phyloP scores from a whole-genome alignment of 53 echinoderm and acorn worm genomes.

The Glandiceps talaboti region DNA sequence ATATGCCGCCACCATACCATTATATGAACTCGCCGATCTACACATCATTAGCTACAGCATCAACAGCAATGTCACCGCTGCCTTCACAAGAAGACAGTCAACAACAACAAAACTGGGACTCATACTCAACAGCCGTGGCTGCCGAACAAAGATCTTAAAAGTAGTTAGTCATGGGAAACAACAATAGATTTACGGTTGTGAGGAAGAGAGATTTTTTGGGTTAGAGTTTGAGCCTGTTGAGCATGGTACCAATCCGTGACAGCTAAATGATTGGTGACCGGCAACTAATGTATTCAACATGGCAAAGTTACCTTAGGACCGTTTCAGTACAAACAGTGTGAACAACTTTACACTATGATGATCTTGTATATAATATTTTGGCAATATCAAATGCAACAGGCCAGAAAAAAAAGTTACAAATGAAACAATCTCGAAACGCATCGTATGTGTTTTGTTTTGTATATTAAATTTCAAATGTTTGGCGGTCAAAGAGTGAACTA shows the following conservation, averaged over 20 bases:
- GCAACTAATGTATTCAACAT: not conserved
- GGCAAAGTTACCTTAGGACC: not conserved
- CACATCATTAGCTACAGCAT: constrained; percentile 3
- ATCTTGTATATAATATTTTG: too few species aligned
- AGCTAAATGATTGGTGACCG: not conserved
- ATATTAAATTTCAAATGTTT: too few species aligned
- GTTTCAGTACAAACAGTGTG: not conserved
- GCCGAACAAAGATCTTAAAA: constrained; percentile 1
- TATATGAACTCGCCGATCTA: not conserved
- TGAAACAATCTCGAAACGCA: too few species aligned
- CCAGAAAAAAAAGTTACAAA: too few species aligned
- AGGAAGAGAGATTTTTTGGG: not conserved
- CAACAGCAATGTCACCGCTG: constrained; percentile 12
- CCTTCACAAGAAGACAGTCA: constrained; percentile 15
- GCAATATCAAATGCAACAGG: too few species aligned
- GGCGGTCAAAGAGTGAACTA: too few species aligned
- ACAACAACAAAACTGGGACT: constrained; percentile 18
- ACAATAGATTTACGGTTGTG: not conserved
- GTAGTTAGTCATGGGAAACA: not conserved
- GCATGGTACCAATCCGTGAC: not conserved
- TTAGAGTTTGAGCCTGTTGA: not conserved
- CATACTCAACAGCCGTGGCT: constrained; percentile 16
- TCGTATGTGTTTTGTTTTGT: too few species aligned
- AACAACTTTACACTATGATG: too few species aligned
- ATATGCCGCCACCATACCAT: constrained; percentile 14